These are phyloP conservation scores for Oxyscelio sp. DNA, from an alignment of 2,888 invertebrate genomes.

Conservation along the genomic window DNA sequence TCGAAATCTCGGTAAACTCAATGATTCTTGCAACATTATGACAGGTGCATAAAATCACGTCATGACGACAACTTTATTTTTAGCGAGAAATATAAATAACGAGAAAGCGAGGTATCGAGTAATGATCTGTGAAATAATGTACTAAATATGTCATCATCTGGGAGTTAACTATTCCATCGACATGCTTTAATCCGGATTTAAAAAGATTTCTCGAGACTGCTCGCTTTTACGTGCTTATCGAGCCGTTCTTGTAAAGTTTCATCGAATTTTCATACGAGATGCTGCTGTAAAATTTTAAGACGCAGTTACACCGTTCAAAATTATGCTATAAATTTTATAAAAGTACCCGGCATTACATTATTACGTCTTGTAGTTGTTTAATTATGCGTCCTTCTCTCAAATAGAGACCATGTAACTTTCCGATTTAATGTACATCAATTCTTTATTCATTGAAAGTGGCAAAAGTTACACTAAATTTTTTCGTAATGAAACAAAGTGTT, in stretches of 20 bases:
- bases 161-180: constrained; percentile 48
- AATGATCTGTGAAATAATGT: constrained; percentile 46
- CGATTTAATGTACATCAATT: too few species aligned
- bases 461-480: too few species aligned
- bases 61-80: constrained; percentile 30
- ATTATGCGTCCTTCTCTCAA: neutral
- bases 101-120: constrained; percentile 31
- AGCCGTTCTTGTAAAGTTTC: constrained; percentile 49
- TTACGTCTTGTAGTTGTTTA: neutral
- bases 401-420: too few species aligned
- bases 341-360: constrained; percentile 5
- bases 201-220: constrained; percentile 53
- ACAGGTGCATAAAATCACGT: constrained; percentile 13
- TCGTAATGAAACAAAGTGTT: too few species aligned
- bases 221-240: constrained; percentile 52
- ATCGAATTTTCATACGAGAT: constrained; percentile 46
- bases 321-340: constrained; percentile 20
- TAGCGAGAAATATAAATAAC: constrained; percentile 23
- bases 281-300: constrained; percentile 28
- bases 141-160: constrained; percentile 48
- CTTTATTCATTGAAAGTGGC: too few species aligned
- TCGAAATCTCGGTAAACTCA: neutral
- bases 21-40: neutral
- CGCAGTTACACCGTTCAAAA: constrained; percentile 10
- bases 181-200: constrained; percentile 53